phyloP scores from a whole-genome alignment of 2,113 vertebrate species.

The Nannospalax galili region DNA sequence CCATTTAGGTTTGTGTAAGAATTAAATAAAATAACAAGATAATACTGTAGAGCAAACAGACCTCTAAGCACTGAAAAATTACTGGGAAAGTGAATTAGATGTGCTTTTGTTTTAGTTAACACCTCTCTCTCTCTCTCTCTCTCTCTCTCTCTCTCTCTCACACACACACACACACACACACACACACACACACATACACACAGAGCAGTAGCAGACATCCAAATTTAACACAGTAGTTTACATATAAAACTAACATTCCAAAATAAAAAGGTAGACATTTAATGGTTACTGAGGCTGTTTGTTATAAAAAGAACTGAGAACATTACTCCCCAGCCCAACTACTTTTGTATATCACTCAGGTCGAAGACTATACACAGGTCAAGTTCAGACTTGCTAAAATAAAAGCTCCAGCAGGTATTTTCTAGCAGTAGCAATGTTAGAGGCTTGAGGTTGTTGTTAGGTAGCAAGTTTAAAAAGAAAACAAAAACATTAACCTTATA shows the following conservation, averaged over 20 bases:
- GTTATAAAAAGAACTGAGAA: not conserved
- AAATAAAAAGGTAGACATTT: slow-evolving; percentile 9
- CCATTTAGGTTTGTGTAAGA: not conserved
- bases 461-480: slow-evolving; percentile 15
- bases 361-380: not conserved
- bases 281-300: not conserved
- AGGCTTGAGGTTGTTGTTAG: not conserved
- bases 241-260: slow-evolving; percentile 17
- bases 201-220: not conserved
- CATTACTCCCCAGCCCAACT: not conserved
- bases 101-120: not conserved
- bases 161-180: not conserved
- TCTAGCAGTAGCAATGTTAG: not conserved
- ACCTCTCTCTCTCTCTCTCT: too few relatives aligned
- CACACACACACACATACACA: not conserved
- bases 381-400: slow-evolving; percentile 28
- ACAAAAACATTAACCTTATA: not conserved
- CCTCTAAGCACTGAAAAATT: not conserved
- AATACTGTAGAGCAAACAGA: not conserved
- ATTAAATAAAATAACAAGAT: slow-evolving; percentile 8
- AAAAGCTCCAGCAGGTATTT: slow-evolving; percentile 13
- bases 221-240: slow-evolving; percentile 1
- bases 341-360: not conserved
- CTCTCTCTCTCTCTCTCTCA: too few relatives aligned
- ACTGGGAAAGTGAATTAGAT: not conserved